Evolutionary conservation across 1,140 invertebrate genomes (phyloP), one percentile per base, ranked within the genome.

Genomic region (Trypoxylus dichotomus): DNA sequence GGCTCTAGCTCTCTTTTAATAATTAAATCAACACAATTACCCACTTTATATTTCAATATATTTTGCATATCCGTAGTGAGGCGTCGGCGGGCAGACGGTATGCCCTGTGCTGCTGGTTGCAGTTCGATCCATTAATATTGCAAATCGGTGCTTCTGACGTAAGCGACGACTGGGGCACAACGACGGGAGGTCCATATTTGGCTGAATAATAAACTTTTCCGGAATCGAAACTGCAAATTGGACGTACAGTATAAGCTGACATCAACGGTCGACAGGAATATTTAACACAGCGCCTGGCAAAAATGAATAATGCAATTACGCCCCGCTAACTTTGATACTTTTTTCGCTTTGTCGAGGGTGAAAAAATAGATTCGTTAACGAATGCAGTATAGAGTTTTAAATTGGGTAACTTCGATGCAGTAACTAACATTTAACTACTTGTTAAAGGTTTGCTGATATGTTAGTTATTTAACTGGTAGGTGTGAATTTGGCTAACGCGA

Each of bases 11-110:
- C n/a, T 11, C 60, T 15, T 68, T 68, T 68, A 68, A 68, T 68
- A 68, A 68, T 68, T 68, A 29, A 68, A 68, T 13, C 60, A 29
- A 68, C 60, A 68, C 60, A 68, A 68, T 68, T 68, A 68, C 60
- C 60, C 60, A 68, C 60, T 68, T 68, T 68, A 68, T 68, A 68
- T 68, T 68, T 68, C 60, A 68, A 68, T 68, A 68, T 68, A 68
- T 68, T 68, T 68, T 68, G 60, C 60, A 68, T 68, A 68, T 68
- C 60, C 60, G 60, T n/a, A 13, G 21, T 21, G 21, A 3, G n/a
- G 47, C 7, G n/a, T n/a, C n/a, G 15, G 19, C 19, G 15, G 47
- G 19, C 60, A 25, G n/a, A 13, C n/a, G 60, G 21, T 3, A 21
- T 25, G 21, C 60, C 3, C 21, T 7, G n/a, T 21, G 47, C 15